A percentile compares a stretch with the other conserved stretches of the same genome.
Conservation (phyloP, 2,113 vertebrate genomes). For the Myotis lucifugus region DNA sequence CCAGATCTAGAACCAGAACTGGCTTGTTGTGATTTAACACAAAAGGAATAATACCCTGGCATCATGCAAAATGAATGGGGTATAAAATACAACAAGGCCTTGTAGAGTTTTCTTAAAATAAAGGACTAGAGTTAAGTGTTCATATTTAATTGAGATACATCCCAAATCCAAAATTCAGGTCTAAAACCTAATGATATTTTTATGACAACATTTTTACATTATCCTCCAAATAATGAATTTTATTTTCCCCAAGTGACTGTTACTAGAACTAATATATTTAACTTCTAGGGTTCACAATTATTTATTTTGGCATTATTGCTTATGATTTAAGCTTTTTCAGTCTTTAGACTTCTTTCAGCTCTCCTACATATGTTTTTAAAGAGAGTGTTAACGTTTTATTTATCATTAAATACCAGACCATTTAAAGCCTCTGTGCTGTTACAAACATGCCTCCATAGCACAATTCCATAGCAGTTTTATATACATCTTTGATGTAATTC, state of each 20-base stretch:
- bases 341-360: neutral
- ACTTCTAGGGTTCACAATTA: neutral
- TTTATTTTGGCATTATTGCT: neutral
- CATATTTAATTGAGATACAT: neutral
- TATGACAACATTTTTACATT: neutral
- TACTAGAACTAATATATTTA: neutral
- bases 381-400: neutral
- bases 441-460: neutral
- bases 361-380: neutral
- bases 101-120: neutral
- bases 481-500: neutral
- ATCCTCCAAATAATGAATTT: neutral
- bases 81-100: neutral
- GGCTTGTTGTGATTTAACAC: neutral
- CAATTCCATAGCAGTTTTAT: neutral
- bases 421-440: neutral
- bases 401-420: neutral
- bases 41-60: neutral
- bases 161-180: neutral
- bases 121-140: neutral
- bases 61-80: neutral
- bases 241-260: neutral
- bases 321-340: neutral
- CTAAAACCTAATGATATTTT: neutral
- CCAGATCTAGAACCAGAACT: neutral